Conservation (phyloP, 1,140 invertebrate genomes). For the Atopsyche davidsoni region DNA sequence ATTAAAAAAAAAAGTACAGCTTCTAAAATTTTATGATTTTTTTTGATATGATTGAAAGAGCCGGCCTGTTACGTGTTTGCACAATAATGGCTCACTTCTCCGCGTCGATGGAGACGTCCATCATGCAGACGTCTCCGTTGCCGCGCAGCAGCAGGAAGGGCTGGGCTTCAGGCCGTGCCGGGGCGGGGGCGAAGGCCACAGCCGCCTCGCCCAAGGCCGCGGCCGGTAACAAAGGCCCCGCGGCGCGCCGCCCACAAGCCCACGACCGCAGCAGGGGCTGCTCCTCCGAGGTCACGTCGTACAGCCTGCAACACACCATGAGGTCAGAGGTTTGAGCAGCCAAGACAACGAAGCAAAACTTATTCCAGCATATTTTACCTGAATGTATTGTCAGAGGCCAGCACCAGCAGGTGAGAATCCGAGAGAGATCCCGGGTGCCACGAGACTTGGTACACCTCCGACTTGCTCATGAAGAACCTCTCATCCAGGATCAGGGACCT, state of each 20-base stretch:
- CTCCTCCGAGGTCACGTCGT: slow-evolving; percentile 42
- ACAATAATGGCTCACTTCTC: slow-evolving; percentile 1
- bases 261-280: slow-evolving; percentile 35
- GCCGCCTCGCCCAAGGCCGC: slow-evolving; percentile 67
- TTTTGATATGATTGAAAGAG: too few species aligned
- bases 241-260: slow-evolving; percentile 33
- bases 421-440: slow-evolving; percentile 80
- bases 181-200: slow-evolving; percentile 78
- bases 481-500: slow-evolving; percentile 58
- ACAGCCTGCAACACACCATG: slow-evolving; percentile 40
- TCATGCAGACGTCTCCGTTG: slow-evolving; percentile 71
- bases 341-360: background rate
- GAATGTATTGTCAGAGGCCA: slow-evolving; percentile 78
- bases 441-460: slow-evolving; percentile 59
- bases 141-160: slow-evolving; percentile 70
- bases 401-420: slow-evolving; percentile 67
- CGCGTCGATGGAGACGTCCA: slow-evolving; percentile 40
- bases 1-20: too few species aligned
- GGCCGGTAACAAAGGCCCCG: slow-evolving; percentile 38
- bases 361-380: slow-evolving; percentile 47
- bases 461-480: slow-evolving; percentile 50
- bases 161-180: slow-evolving; percentile 32
- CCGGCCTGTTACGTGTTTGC: too few species aligned
- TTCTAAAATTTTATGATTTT: too few species aligned
- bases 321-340: background rate